Evolutionary conservation across 1,140 invertebrate genomes (phyloP).

Genomic region (Cotesia typhae): DNA sequence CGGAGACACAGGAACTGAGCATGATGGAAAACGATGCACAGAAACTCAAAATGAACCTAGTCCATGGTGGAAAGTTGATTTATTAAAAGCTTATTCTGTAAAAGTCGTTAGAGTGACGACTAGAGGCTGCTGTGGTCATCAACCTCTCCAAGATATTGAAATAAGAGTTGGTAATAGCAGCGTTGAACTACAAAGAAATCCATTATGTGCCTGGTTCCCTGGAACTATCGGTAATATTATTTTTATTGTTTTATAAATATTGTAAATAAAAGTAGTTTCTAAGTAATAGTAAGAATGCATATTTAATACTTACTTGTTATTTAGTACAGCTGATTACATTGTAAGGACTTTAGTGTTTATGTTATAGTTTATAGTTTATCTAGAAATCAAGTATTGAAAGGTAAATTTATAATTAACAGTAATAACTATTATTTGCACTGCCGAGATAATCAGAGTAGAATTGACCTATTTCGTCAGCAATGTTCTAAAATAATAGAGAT

Average conservation of each 20-base stretch:
- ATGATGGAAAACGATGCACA: conserved; percentile 86
- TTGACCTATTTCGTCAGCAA: no score
- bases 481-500: no score
- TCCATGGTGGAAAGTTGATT: conserved; percentile 91
- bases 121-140: conserved; percentile 85
- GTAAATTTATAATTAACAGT: no score
- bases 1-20: conserved; percentile 81
- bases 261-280: conserved; percentile 12
- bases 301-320: no score
- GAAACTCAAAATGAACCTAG: conserved; percentile 88
- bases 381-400: no score
- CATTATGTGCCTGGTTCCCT: conserved; percentile 91
- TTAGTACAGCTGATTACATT: no score
- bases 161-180: conserved; percentile 92
- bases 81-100: conserved; percentile 83
- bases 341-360: no score
- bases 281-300: not conserved
- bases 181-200: conserved; percentile 83
- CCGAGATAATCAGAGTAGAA: no score
- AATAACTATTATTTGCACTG: no score
- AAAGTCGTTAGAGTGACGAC: conserved; percentile 86
- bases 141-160: conserved; percentile 90
- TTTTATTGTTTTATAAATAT: conserved; percentile 16
- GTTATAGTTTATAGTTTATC: no score
- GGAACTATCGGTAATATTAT: conserved; percentile 79